Evolutionary conservation across 2,888 invertebrate species (phyloP), one percentile per base, ranked within the genome.

Genomic region (Eurytoma adleriae): DNA sequence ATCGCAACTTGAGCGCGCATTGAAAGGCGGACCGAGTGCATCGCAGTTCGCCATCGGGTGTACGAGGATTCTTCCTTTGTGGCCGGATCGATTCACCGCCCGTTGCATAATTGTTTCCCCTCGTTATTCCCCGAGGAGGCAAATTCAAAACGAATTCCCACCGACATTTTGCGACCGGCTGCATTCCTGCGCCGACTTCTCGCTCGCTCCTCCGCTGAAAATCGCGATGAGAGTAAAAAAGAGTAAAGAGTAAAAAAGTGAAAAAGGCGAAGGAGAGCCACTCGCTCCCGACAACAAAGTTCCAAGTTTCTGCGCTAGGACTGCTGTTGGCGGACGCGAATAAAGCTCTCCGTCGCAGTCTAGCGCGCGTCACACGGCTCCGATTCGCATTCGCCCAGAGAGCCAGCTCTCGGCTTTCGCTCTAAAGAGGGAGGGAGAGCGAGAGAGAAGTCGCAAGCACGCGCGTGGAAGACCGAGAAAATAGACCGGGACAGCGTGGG

Each of bases 401-500:
- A 40, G 13, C 40, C 57, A 24, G 40, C 40, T 40, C 40, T 40
- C 40, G 40, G 40, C 40, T 40, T 40, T 40, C 40, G 7, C 40
- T 40, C 40, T 40, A 10, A 7, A 40, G 40, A 40, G 40, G 40
- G 40, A 24, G 61, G 13, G 50, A 18, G 61, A 59, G 14, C 64
- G 54, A 71, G 54, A 69, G 61, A 82, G 76, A 69, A 69, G 69
- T 67, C 50, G 75, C 62, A 64, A 61, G 52, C 72, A 54, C 62
- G 61, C 54, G 66, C 75, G 79, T 67, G 66, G 40, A 56, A 78
- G 67, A 77, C 66, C 50, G 57, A 82, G 76, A 81, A 80, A 78
- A 77, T 80, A 78, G 78, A 82, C 68, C 74, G 82, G 72, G 80
- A 79, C 77, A 79, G 77, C 72, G 79, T 80, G 76, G 79, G 74